Evolutionary conservation across 2,888 invertebrate species (phyloP), one percentile per base, ranked within the genome.

Genomic region (Temnothorax ravouxi): DNA sequence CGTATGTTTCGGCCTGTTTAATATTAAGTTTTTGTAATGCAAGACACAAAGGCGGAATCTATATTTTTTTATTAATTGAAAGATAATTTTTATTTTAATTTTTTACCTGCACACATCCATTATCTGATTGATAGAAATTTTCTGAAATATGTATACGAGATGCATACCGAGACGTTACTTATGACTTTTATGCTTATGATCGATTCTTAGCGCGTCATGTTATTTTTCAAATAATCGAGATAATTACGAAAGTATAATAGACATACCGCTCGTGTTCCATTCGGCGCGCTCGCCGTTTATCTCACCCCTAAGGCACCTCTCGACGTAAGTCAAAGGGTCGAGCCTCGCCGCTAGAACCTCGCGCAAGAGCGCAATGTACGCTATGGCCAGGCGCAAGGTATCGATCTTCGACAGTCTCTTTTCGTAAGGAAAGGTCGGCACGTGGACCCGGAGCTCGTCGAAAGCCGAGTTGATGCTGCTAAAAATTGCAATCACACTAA

Each of bases 391-490:
- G 0, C 99, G 96, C 50, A 99, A 96, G 0, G 99, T 99, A 96
- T 99, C 99, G 92, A 99, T 99, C 96, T 99, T 99, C 93, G 99
- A 99, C 52, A 99, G 96, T 38, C 99, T 96, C 95, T 99, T 99
- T 95, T 99, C 99, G 95, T 99, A 99, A 0, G 99, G 99, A 95
- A 99, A 99, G 86, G 99, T 99, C 72, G 99, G 99, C 92, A 99
- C 99, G 96, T 99, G 99, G 91, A 98, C 97, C 81, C 99, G 96
- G 93, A 99, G 97, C 95, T 99, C 99, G 96, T 99, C 99, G 96
- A 99, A 99, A 95, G 99, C 99, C 95, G 98, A 98, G 97, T 99
- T 99, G 96, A 99, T 99, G 97, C 99, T 99, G 97, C 98, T 98
- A 97, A 96, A 97, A 95, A 94, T 93, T 91, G 92, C 90, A 94